Evolutionary conservation across 1,140 invertebrate species (phyloP).

Genomic region (Lepidurus packardi): DNA sequence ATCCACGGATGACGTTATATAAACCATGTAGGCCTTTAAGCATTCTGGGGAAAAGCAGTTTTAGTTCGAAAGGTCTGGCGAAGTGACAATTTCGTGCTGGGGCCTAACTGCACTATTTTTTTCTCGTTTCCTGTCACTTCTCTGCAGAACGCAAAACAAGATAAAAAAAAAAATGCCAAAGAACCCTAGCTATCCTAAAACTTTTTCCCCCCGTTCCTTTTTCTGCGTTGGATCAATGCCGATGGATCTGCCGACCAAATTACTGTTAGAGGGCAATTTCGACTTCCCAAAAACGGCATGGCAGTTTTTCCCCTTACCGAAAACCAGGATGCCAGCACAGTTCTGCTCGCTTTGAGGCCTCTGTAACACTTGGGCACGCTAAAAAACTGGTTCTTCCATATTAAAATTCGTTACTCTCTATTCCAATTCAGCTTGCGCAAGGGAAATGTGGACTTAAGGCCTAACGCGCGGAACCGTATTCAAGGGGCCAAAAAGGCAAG

Average conservation of each 20-base stretch:
- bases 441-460: background rate
- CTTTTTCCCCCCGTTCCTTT: background rate
- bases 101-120: background rate
- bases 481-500: background rate
- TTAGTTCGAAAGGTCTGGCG: background rate
- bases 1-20: too few relatives aligned
- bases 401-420: background rate
- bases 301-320: background rate
- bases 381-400: conserved; percentile 12
- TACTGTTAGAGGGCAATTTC: background rate
- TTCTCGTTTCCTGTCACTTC: background rate
- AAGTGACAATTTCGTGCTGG: background rate
- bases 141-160: background rate
- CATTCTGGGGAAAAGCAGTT: background rate
- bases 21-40: background rate
- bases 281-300: conserved; percentile 1
- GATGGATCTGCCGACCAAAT: conserved; percentile 21
- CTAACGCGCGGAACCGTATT: conserved; percentile 1
- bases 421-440: background rate
- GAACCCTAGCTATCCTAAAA: background rate
- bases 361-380: background rate
- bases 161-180: background rate
- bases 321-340: background rate
- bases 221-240: background rate
- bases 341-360: background rate